These are phyloP conservation scores for Oscheius onirici DNA, from an alignment of 2,888 invertebrate species.

Conservation along the genomic window DNA sequence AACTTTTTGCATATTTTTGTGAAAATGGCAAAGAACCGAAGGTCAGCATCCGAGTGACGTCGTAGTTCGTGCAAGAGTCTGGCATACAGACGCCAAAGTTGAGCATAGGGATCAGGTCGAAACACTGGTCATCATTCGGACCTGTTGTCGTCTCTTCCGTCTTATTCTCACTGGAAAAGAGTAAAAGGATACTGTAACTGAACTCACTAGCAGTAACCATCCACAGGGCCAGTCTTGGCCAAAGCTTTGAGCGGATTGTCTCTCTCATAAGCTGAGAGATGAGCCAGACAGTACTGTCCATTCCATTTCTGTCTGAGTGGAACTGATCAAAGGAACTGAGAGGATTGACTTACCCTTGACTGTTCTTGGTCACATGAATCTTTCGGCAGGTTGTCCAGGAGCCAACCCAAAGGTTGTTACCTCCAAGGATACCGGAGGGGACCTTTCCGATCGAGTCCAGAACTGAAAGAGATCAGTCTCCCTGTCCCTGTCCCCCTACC, in stretches of 20 bases:
- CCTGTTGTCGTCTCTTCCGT: neutral
- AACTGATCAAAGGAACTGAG: too few species aligned
- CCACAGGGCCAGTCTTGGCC: conserved; percentile 44
- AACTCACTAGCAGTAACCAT: conserved; percentile 57
- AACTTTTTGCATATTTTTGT: conserved; percentile 12
- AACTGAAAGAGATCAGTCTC: too few species aligned
- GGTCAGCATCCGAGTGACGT: conserved; percentile 65
- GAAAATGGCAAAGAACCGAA: conserved; percentile 49
- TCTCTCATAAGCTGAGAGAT: conserved; percentile 67
- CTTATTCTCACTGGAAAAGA: neutral
- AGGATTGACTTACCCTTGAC: conserved; percentile 56
- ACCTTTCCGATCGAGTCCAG: conserved; percentile 70
- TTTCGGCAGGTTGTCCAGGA: conserved; percentile 70
- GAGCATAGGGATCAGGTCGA: conserved; percentile 66
- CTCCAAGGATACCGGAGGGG: conserved; percentile 71
- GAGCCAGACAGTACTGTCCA: conserved; percentile 71
- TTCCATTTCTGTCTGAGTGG: conserved; percentile 62
- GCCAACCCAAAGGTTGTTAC: conserved; percentile 72
- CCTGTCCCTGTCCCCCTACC: too few species aligned
- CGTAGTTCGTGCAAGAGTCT: conserved; percentile 70
- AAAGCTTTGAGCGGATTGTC: conserved; percentile 68
- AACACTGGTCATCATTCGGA: conserved; percentile 64
- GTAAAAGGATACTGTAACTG: neutral
- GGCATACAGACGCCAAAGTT: conserved; percentile 72
- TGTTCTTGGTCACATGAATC: conserved; percentile 66